Percentiles rank a stretch among this genome's conserved stretches.
These are phyloP conservation scores for Pedionomus torquatus DNA, from an alignment of 2,113 vertebrate genomes.

Conservation along the genomic window DNA sequence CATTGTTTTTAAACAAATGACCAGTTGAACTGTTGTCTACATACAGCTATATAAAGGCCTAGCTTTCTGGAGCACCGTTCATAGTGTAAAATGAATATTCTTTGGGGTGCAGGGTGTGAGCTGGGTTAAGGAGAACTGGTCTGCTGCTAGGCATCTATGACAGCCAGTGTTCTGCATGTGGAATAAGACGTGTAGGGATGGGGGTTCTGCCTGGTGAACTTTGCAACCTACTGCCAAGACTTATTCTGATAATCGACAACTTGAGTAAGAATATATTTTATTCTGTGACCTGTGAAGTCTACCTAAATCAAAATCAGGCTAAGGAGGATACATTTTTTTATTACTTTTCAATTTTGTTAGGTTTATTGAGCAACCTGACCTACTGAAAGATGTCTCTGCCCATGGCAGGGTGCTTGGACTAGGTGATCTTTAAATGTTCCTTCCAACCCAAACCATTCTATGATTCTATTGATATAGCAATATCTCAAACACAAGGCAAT, in stretches of 20 bases:
- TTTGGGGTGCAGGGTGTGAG: background rate
- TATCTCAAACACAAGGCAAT: background rate
- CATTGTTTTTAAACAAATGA: background rate
- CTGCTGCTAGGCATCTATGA: background rate
- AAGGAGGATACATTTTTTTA: background rate
- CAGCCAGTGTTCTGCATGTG: rapidly evolving
- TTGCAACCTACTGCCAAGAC: rapidly evolving
- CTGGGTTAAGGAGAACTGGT: background rate
- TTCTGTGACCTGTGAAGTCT: background rate
- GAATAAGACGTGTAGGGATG: rapidly evolving
- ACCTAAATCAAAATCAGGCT: background rate
- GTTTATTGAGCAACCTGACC: background rate
- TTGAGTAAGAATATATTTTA: background rate
- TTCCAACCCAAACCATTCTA: background rate
- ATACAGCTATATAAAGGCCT: background rate
- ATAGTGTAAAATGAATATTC: background rate
- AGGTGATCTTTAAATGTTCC: background rate
- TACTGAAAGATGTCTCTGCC: background rate
- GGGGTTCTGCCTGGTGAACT: background rate
- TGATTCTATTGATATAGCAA: background rate
- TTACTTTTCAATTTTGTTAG: background rate
- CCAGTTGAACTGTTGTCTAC: background rate
- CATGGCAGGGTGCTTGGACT: background rate
- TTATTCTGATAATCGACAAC: background rate
- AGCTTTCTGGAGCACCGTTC: background rate